Conservation (phyloP, 2,888 invertebrate species). For the Trissolcus japonicus region DNA sequence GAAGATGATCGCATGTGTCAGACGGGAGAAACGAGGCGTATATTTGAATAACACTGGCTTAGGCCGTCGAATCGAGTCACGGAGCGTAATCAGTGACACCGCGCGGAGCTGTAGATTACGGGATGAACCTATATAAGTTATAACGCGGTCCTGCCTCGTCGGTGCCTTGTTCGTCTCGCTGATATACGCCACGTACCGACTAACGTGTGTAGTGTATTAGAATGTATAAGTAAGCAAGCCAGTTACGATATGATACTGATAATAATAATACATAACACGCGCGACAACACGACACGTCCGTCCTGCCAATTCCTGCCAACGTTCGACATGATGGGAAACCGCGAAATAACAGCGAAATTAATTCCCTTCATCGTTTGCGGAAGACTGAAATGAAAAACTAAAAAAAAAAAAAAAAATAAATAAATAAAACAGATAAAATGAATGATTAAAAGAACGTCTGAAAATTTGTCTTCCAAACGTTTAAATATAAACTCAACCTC, state of each 20-base stretch:
- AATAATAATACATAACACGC: constrained; percentile 46
- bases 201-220: constrained; percentile 41
- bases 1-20: constrained; percentile 49
- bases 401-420: not conserved
- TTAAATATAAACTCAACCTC: too few relatives aligned
- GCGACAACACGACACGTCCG: constrained; percentile 36
- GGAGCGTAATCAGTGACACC: constrained; percentile 45
- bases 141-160: constrained; percentile 41
- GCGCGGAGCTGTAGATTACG: constrained; percentile 39
- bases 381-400: not conserved
- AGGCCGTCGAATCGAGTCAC: constrained; percentile 38
- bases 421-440: too few relatives aligned
- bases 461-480: too few relatives aligned
- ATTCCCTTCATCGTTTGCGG: too few relatives aligned
- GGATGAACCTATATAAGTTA: constrained; percentile 42
- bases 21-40: constrained; percentile 36
- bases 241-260: constrained; percentile 45
- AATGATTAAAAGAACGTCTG: too few relatives aligned
- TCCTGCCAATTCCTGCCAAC: constrained; percentile 10
- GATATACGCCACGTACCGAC: constrained; percentile 33
- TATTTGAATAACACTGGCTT: constrained; percentile 52
- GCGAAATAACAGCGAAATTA: too few relatives aligned
- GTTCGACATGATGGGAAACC: not conserved
- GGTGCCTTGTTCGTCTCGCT: constrained; percentile 28
- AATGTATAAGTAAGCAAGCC: constrained; percentile 42